Evolutionary conservation across 2,888 invertebrate genomes (phyloP), one percentile per base, ranked within the genome.

Genomic region (Mesodorylaimus sp.): DNA sequence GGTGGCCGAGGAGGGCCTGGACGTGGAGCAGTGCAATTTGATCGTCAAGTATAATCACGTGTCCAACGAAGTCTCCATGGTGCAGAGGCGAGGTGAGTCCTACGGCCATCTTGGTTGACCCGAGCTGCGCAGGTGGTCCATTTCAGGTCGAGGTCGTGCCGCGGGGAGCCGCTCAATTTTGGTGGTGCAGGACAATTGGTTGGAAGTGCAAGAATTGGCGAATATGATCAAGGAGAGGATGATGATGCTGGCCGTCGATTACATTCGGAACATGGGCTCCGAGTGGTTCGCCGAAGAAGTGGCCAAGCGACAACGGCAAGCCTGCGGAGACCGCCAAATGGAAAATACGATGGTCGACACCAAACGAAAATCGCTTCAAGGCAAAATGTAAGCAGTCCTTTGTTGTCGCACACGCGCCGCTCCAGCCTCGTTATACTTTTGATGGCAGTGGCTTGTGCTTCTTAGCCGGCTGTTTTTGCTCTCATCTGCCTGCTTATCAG

Each of bases 1-100:
- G 1, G 66, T 67, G 13, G 66, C 64, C n/a, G 66, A 67, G 52
- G 67, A 67, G 49, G 66, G 66, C 0, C 52, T 67, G 41, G 66
- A 67, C 53, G 61, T 67, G 38, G 57, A 57, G 38, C 59, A 62
- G 50, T 67, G 67, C 55, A 66, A 66, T 53, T 54, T 66, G 21
- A 65, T 67, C 26, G 61, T 67, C 45, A 56, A 65, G 32, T 67
- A 66, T 54, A 62, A 65, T 48, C 59, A 67, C 54, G 65, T 65
- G 29, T 65, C 64, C 49, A 66, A 66, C 51, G 64, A 64, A 48
- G 66, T 64, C 26, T 64, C 66, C 27, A 59, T 62, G 60, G 61
- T 66, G 3, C 67, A 67, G 51, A 59, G 64, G 2, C 59, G 63
- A 59, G 66, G 65, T 64, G 53, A n/a, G n/a, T n/a, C n/a, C n/a